Conservation (phyloP, 2,888 invertebrate genomes). For the Pomacea canaliculata region DNA sequence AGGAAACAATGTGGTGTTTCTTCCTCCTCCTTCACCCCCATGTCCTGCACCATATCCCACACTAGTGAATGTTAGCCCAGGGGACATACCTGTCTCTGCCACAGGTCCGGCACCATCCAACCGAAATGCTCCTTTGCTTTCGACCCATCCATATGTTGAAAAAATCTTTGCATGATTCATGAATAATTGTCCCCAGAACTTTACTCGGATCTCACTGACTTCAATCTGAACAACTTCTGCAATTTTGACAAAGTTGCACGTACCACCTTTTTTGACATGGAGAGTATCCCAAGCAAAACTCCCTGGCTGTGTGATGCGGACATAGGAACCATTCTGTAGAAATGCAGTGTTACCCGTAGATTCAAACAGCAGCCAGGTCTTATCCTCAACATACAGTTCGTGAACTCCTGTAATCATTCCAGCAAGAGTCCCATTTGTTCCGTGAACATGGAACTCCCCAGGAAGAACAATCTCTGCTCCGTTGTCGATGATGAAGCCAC, state of each 20-base stretch:
- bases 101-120: constrained; percentile 48
- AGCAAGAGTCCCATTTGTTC: constrained; percentile 50
- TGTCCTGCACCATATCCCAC: constrained; percentile 54
- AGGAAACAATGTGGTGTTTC: constrained; percentile 34
- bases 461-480: constrained; percentile 51
- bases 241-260: constrained; percentile 44
- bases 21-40: constrained; percentile 55
- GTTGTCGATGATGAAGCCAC: constrained; percentile 51
- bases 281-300: constrained; percentile 48
- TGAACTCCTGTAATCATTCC: constrained; percentile 48
- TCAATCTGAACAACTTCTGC: constrained; percentile 31
- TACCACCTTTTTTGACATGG: constrained; percentile 45
- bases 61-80: constrained; percentile 40
- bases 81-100: constrained; percentile 42
- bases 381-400: constrained; percentile 47
- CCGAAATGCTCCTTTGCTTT: constrained; percentile 55
- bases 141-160: constrained; percentile 53
- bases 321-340: constrained; percentile 43
- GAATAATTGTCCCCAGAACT: constrained; percentile 47
- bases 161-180: constrained; percentile 55
- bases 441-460: constrained; percentile 53
- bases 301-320: constrained; percentile 42
- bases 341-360: constrained; percentile 54
- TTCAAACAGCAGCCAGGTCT: constrained; percentile 41
- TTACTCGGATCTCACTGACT: constrained; percentile 49